Base-by-base conservation (phyloP, 2,797 vertebrate species). In the Acanthornis magna region DNA sequence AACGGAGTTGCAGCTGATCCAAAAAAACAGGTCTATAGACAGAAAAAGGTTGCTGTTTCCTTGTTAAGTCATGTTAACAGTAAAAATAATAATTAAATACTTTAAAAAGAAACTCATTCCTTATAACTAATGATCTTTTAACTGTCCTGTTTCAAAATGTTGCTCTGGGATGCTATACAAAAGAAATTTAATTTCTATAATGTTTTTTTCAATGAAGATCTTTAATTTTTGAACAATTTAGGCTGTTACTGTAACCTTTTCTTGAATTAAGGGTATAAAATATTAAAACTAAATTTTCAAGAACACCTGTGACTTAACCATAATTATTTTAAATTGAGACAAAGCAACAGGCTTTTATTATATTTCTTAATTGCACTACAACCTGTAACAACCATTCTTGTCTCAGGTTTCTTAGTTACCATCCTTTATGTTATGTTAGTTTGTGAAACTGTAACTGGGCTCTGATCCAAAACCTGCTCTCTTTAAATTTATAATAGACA, bases 301-400 rank as follows among this genome's bases (percentile, higher is more conserved):
- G 45, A 26, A 73, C 32, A 57, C 7, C 18, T 79, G 22, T 54
- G 68, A 30, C 10, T 95, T 94, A 78, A 70, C 32, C 6, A 16
- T 42, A 87, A 81, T 88, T 86, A 78, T 61, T 67, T 93, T 74
- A 88, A 74, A 60, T 38, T 57, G 36, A 93, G 71, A 73, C 48
- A 95, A 94, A 95, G 19, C 76, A 81, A 70, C 27, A 74, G 58
- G 38, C 29, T 93, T 79, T 95, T 93, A 89, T 85, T 95, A 42
- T n/a, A 57, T 87, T 85, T 92, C 71, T 57, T 91, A 89, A 87
- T 76, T 79, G 42, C 63, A 63, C 34, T 67, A 15, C 23, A 91
- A 61, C 17, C 29, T 89, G 8, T 48, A 91, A 61, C 36, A 91
- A 76, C n/a, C 22, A 27, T 76, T 91, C 60, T 76, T 66, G 34